phyloP scores from a whole-genome alignment of 2,888 invertebrate genomes.

The Suillia variegata region DNA sequence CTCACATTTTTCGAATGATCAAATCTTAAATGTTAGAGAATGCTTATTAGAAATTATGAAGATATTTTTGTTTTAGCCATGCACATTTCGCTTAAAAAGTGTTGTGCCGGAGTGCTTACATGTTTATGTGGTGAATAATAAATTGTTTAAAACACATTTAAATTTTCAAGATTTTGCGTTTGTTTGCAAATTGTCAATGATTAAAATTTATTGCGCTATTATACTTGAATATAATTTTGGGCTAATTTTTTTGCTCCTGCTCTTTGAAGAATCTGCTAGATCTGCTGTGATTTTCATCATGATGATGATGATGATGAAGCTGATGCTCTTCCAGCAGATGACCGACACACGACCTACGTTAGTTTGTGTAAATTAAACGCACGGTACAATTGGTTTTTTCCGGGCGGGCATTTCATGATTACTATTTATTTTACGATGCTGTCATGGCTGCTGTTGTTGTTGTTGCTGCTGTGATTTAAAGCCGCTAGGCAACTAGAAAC shows the following conservation, averaged over 20 bases:
- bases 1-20: no score
- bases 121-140: no score
- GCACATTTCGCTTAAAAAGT: no score
- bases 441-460: conserved; percentile 29
- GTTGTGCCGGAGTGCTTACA: no score
- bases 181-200: conserved; percentile 29
- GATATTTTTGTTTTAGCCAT: no score
- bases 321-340: no score
- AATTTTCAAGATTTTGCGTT: neutral
- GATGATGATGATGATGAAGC: no score
- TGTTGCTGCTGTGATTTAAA: conserved; percentile 37
- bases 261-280: neutral
- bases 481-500: no score
- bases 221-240: neutral
- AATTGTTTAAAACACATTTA: no score
- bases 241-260: conserved; percentile 22
- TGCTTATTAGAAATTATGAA: no score
- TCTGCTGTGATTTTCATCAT: no score
- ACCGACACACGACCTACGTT: conserved; percentile 8
- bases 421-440: conserved; percentile 34
- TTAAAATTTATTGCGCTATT: conserved; percentile 52
- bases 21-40: no score
- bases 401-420: conserved; percentile 54
- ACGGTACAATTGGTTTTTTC: conserved; percentile 62
- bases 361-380: conserved; percentile 50